Percentiles rank a stretch among this genome's conserved stretches.
These are phyloP conservation scores for Calliphora vicina DNA, from an alignment of 1,140 invertebrate species.

Conservation along the genomic window DNA sequence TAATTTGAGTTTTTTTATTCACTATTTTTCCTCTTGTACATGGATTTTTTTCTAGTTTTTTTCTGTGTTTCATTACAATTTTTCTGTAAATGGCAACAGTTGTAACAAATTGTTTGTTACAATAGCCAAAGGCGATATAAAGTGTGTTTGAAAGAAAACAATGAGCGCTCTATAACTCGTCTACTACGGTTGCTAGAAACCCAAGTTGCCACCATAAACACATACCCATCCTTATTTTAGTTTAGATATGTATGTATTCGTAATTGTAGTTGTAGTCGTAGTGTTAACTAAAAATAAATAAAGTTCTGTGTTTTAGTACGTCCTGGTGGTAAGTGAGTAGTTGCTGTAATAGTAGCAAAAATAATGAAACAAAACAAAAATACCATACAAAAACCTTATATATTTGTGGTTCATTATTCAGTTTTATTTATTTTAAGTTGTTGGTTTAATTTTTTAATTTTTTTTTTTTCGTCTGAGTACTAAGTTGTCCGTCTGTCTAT, in stretches of 20 bases:
- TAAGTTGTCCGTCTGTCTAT: background rate
- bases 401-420: slow-evolving; percentile 26
- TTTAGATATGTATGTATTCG: no score
- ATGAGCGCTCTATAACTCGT: background rate
- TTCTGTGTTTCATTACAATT: slow-evolving; percentile 15
- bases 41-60: background rate
- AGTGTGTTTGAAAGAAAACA: background rate
- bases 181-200: no score
- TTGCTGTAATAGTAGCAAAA: background rate
- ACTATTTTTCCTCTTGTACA: background rate
- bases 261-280: no score
- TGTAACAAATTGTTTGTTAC: slow-evolving; percentile 18
- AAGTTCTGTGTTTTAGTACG: no score
- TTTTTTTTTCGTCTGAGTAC: background rate
- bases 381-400: background rate
- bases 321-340: no score
- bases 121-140: slow-evolving; percentile 21
- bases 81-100: slow-evolving; percentile 20
- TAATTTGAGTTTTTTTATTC: background rate
- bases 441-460: background rate
- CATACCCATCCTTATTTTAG: no score
- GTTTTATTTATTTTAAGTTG: background rate
- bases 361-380: background rate
- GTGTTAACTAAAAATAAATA: no score
- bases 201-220: no score